Percentiles rank a stretch among this genome's conserved stretches.
Evolutionary conservation across 2,797 vertebrate genomes (phyloP).

Genomic region (Tympanoctomys barrerae): DNA sequence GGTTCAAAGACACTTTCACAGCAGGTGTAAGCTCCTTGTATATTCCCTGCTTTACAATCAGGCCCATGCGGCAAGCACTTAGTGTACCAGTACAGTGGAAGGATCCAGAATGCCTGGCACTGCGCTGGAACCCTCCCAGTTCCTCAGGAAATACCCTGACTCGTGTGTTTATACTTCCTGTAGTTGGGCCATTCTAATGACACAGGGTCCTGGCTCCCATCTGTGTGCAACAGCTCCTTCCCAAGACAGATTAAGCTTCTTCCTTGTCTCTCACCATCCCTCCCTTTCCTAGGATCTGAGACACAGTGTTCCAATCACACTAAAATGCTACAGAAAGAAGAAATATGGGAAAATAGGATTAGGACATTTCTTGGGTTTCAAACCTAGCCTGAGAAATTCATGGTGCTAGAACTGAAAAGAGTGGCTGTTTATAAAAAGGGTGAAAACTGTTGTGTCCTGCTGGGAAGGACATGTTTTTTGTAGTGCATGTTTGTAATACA

Average conservation of each 20-base stretch:
- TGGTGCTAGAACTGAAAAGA: background rate
- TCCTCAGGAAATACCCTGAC: slow-evolving; percentile 69
- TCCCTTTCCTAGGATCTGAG: background rate
- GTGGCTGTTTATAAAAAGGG: background rate
- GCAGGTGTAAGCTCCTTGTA: background rate
- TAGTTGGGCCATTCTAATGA: background rate
- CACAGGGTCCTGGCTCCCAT: background rate
- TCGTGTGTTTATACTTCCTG: slow-evolving; percentile 17
- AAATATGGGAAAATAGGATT: background rate
- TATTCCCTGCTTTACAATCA: background rate
- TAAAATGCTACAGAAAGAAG: background rate
- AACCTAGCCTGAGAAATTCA: background rate
- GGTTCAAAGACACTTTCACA: background rate
- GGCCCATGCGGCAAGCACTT: background rate
- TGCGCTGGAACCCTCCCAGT: slow-evolving; percentile 45
- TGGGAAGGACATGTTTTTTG: background rate
- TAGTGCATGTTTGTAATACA: background rate
- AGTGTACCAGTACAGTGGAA: background rate
- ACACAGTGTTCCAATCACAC: background rate
- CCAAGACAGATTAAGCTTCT: slow-evolving; percentile 9
- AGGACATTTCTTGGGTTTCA: background rate
- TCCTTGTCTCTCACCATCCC: background rate
- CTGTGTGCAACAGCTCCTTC: slow-evolving; percentile 24
- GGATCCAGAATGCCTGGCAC: background rate
- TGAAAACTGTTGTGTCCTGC: background rate